These are phyloP conservation scores for Epinephelus awoara DNA, from an alignment of 2,797 vertebrate species.

Conservation along the genomic window DNA sequence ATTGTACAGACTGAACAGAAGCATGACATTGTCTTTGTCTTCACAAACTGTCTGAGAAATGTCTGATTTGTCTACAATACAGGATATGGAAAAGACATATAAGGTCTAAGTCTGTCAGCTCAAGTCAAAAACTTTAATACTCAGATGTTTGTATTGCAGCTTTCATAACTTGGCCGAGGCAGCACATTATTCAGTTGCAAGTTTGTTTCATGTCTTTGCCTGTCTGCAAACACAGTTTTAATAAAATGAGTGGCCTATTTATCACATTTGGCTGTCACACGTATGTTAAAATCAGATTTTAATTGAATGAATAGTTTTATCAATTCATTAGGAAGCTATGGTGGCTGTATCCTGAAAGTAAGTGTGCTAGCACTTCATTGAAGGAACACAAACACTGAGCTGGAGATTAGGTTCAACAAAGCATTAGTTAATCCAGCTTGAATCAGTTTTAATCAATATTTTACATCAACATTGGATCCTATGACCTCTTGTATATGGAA, in stretches of 20 bases:
- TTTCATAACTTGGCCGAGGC: conserved; percentile 17
- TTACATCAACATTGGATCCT: background rate
- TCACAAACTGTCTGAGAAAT: conserved; percentile 32
- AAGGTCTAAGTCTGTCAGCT: conserved; percentile 33
- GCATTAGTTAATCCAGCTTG: conserved; percentile 13
- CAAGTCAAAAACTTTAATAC: conserved; percentile 7
- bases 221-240: conserved; percentile 14
- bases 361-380: background rate
- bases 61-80: conserved; percentile 1
- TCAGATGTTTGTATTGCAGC: conserved; percentile 27
- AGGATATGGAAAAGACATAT: conserved; percentile 10
- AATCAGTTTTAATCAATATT: conserved; percentile 4
- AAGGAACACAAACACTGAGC: background rate
- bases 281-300: conserved; percentile 6
- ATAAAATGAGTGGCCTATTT: conserved; percentile 4
- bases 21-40: conserved; percentile 41
- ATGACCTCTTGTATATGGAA: background rate
- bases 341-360: background rate
- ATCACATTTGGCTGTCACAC: background rate
- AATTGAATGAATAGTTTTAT: conserved; percentile 1
- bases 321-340: conserved; percentile 1
- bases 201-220: conserved; percentile 24
- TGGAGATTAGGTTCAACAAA: conserved; percentile 15
- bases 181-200: conserved; percentile 28
- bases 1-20: conserved; percentile 42